Base-by-base conservation (phyloP, 1,140 invertebrate genomes). In the Drosophila orena region DNA sequence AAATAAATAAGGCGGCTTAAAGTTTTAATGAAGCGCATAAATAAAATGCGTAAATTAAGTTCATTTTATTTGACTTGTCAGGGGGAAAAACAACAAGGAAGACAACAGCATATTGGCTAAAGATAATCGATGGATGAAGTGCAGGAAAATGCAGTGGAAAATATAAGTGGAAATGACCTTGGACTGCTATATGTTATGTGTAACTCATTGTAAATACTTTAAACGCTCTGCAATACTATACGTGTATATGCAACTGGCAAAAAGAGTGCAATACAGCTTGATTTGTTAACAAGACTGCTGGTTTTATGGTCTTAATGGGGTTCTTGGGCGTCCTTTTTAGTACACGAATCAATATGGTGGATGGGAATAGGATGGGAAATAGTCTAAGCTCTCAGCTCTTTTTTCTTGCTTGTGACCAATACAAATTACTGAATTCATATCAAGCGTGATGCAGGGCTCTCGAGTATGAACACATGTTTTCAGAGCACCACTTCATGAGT, bases 1-100 rank as follows among this genome's bases (percentile, higher is more conserved):
- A 89, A 88, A 89, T 88, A 88, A 84, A 30, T 30, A 30, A 70
- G 77, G 57, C 52, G 64, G 80, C 76, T 89, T 88, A 88, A 89
- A 89, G 52, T 77, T 89, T 88, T 89, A 89, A 88, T 88, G 84
- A 80, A 88, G 84, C 80, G 84, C 68, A 84, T 88, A 88, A 88
- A 89, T 88, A 84, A 89, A 89, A 79, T 79, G 57, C 34, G 71
- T 46, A 89, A 84, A 89, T 88, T 79, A 89, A 88, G 71, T 79
- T 79, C 56, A 88, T 73, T 88, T 89, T 66, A 84, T 89, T 83
- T 89, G 62, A 43, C 65, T 50, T 46, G 61, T 12, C 22, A 3
- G 7, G 24, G 22, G 22, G 34, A 47, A 30, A 50, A 15, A 56
- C 17, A 17, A 17, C 17, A 42, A 17, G 8, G 44, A 22, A 38